phyloP scores from a whole-genome alignment of 2,888 invertebrate species.

The Cephonodes hylas region DNA sequence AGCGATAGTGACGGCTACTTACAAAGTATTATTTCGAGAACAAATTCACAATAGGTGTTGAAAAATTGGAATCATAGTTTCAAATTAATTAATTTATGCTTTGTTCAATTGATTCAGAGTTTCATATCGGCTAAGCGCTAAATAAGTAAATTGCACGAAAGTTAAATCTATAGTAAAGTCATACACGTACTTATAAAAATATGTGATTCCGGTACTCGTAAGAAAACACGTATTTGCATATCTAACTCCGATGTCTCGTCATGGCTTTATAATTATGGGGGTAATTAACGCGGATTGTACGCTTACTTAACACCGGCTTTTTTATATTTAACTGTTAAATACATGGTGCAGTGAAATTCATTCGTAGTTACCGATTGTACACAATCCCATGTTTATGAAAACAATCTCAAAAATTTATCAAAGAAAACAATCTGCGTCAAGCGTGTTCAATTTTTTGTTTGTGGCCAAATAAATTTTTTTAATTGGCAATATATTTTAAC shows the following conservation, averaged over 20 bases:
- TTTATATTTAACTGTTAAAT: too few relatives aligned
- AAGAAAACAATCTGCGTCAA: not conserved
- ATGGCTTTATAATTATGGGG: not conserved
- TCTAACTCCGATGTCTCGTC: not conserved
- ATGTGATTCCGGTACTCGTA: not conserved
- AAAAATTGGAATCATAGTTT: not conserved
- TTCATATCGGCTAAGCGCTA: too few relatives aligned
- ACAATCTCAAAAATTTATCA: not conserved
- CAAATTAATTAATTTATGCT: not conserved
- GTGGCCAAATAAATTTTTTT: not conserved
- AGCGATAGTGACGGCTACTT: constrained; percentile 5
- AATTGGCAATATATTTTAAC: not conserved
- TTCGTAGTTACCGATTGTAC: too few relatives aligned
- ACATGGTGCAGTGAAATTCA: not conserved
- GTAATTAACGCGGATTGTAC: not conserved
- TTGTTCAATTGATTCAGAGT: too few relatives aligned
- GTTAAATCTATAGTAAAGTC: not conserved
- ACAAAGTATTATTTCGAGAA: constrained; percentile 11
- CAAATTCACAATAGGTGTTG: not conserved
- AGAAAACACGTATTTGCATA: not conserved
- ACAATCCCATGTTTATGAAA: not conserved
- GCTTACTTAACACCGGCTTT: not conserved
- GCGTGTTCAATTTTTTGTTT: not conserved
- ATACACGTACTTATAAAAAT: not conserved
- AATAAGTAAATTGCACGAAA: not conserved